Percentiles rank a stretch among this genome's conserved stretches.
Evolutionary conservation across 1,140 invertebrate species (phyloP).

Genomic region (Battus philenor): DNA sequence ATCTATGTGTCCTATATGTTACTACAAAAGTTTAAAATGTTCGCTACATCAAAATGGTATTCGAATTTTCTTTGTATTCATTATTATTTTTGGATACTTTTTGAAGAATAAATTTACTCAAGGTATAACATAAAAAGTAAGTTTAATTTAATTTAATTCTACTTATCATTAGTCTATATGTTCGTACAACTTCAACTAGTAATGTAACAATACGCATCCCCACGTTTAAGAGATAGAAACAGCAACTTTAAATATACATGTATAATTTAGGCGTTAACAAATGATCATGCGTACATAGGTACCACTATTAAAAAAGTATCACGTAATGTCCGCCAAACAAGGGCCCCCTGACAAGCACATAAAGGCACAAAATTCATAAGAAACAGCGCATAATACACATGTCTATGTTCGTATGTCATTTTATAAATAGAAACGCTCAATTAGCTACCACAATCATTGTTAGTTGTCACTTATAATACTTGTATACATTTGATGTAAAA

Average conservation of each 20-base stretch:
- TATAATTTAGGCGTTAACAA: slow-evolving; percentile 20
- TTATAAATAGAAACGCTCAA: background rate
- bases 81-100: slow-evolving; percentile 21
- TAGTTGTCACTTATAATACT: too few relatives aligned
- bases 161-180: slow-evolving; percentile 1
- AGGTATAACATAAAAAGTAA: slow-evolving; percentile 13
- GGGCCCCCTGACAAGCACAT: slow-evolving; percentile 48
- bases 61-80: slow-evolving; percentile 7
- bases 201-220: slow-evolving; percentile 8
- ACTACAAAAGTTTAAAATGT: slow-evolving; percentile 6
- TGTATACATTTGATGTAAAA: too few relatives aligned
- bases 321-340: slow-evolving; percentile 40
- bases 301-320: slow-evolving; percentile 20
- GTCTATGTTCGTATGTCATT: slow-evolving; percentile 10
- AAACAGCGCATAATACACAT: slow-evolving; percentile 45
- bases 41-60: slow-evolving; percentile 11
- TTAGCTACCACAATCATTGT: too few relatives aligned
- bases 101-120: slow-evolving; percentile 11
- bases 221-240: background rate
- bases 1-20: too few relatives aligned
- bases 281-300: slow-evolving; percentile 17
- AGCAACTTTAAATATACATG: slow-evolving; percentile 13
- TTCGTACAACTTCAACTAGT: slow-evolving; percentile 4
- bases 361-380: slow-evolving; percentile 73
- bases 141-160: slow-evolving; percentile 12